A percentile compares a stretch with the other conserved stretches of the same genome.
phyloP scores from a whole-genome alignment of 2,113 vertebrate species.

The Nerophis ophidion region DNA sequence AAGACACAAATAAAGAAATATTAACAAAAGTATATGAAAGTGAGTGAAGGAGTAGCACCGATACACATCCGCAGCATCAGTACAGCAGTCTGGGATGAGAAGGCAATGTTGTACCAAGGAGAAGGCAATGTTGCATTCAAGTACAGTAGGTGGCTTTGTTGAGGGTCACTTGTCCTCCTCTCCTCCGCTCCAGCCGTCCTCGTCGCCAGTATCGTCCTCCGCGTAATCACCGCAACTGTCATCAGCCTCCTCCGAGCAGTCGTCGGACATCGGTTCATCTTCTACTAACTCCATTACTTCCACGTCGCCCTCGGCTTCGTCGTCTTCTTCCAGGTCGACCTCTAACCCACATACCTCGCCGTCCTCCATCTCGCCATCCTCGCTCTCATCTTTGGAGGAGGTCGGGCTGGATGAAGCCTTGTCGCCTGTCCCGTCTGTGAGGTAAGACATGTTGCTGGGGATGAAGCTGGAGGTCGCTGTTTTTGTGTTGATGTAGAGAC shows the following conservation, averaged over 20 bases:
- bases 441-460: slow-evolving; percentile 45
- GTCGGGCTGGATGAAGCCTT: slow-evolving; percentile 16
- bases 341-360: slow-evolving; percentile 53
- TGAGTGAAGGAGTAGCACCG: slow-evolving; percentile 66
- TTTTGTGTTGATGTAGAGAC: slow-evolving; percentile 65
- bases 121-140: slow-evolving; percentile 55
- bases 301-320: slow-evolving; percentile 16
- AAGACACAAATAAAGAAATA: slow-evolving; percentile 67
- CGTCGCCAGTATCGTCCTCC: slow-evolving; percentile 52
- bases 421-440: slow-evolving; percentile 29
- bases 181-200: slow-evolving; percentile 49
- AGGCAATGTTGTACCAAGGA: slow-evolving; percentile 60
- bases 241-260: slow-evolving; percentile 19
- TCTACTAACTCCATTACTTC: slow-evolving; percentile 49
- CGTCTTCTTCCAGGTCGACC: slow-evolving; percentile 41
- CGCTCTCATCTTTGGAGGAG: slow-evolving; percentile 40
- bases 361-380: slow-evolving; percentile 53
- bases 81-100: slow-evolving; percentile 52
- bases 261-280: slow-evolving; percentile 38
- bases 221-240: slow-evolving; percentile 45
- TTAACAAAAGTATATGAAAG: slow-evolving; percentile 58
- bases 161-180: slow-evolving; percentile 53
- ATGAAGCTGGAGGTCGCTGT: slow-evolving; percentile 61
- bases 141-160: slow-evolving; percentile 18
- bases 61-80: slow-evolving; percentile 40